Evolutionary conservation across 2,888 invertebrate species (phyloP).

Genomic region (Anagyrus pseudococci): DNA sequence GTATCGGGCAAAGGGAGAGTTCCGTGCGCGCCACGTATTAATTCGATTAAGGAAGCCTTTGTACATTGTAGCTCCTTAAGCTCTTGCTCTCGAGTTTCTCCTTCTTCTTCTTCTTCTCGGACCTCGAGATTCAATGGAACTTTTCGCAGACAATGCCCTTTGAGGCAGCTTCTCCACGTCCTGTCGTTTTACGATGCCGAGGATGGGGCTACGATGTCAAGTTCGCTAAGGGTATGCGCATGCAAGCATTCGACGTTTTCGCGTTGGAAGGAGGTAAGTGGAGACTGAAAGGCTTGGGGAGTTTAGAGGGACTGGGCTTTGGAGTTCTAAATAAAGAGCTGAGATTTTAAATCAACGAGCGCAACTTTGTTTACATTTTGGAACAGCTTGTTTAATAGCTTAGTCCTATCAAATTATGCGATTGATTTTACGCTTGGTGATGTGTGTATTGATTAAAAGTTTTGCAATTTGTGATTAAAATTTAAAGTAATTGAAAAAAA

Average conservation of each 20-base stretch:
- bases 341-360: constrained; percentile 5
- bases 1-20: constrained; percentile 43
- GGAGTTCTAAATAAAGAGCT: constrained; percentile 23
- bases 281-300: neutral
- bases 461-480: no score
- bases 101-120: no score
- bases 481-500: neutral
- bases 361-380: constrained; percentile 1
- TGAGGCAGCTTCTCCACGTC: neutral
- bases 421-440: neutral
- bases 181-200: constrained; percentile 41
- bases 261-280: no score
- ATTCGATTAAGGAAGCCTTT: constrained; percentile 49
- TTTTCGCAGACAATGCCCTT: constrained; percentile 50
- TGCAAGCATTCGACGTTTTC: constrained; percentile 18
- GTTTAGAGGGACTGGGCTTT: constrained; percentile 11
- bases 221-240: constrained; percentile 40
- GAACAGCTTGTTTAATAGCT: neutral
- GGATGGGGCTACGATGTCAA: no score
- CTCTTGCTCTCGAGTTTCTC: neutral
- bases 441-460: no score
- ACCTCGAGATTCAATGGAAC: constrained; percentile 51
- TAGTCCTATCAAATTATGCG: constrained; percentile 5
- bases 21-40: constrained; percentile 49
- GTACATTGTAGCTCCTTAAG: constrained; percentile 39